Evolutionary conservation across 2,113 vertebrate genomes (phyloP).

Genomic region (Brachypteracias leptosomus): DNA sequence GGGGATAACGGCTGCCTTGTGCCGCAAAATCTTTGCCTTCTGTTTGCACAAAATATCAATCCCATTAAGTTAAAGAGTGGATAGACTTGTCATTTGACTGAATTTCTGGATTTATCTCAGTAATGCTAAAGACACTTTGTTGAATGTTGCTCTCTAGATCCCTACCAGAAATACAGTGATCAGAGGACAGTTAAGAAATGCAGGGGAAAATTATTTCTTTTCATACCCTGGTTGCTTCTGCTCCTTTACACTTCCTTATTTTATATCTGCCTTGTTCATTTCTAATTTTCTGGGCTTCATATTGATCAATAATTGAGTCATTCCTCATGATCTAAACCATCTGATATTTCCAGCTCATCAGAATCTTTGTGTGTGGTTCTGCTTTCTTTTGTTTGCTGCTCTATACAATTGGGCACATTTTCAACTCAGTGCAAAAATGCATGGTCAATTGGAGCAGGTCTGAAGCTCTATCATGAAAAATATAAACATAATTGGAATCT

Average conservation of each 20-base stretch:
- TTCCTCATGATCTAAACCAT: background rate
- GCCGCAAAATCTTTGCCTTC: background rate
- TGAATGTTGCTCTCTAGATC: background rate
- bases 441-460: background rate
- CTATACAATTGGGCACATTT: background rate
- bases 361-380: background rate
- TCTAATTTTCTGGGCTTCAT: background rate
- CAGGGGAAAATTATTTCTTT: background rate
- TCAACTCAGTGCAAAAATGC: background rate
- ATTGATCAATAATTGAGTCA: background rate
- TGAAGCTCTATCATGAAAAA: background rate
- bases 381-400: background rate
- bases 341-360: background rate
- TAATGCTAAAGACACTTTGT: background rate
- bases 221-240: background rate
- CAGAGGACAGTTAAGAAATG: background rate
- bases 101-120: background rate
- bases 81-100: background rate
- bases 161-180: background rate
- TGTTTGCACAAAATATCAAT: background rate
- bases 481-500: background rate
- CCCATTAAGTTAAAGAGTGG: background rate
- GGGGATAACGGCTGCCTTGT: background rate
- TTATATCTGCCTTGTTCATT: background rate
- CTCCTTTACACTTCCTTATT: background rate